Evolutionary conservation across 2,797 vertebrate genomes (phyloP).

Genomic region (Pteropus rufus): DNA sequence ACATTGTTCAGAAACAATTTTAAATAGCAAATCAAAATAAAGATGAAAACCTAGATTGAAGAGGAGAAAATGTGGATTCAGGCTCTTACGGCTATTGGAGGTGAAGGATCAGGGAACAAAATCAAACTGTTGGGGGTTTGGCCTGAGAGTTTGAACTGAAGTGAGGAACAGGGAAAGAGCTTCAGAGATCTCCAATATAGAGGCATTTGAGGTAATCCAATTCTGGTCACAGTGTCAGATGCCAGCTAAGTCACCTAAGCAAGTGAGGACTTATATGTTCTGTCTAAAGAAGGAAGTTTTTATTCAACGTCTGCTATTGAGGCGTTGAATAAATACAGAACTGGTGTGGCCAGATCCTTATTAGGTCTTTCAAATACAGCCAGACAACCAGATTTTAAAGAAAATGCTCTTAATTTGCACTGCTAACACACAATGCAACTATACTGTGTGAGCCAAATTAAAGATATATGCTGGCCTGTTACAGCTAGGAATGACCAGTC

Average conservation of each 20-base stretch:
- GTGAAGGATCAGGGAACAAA: not conserved
- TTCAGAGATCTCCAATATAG: accelerated
- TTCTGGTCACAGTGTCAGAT: not conserved
- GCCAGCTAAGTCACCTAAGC: not conserved
- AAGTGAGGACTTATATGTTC: not conserved
- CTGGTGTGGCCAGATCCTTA: not conserved
- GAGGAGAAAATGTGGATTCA: not conserved
- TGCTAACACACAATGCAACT: not conserved
- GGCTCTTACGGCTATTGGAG: not conserved
- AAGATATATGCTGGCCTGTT: not conserved
- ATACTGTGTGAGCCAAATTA: not conserved
- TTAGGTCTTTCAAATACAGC: not conserved
- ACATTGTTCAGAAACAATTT: not conserved
- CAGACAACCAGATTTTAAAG: not conserved
- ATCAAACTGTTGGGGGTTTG: not conserved
- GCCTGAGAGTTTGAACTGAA: not conserved
- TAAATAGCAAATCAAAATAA: not conserved
- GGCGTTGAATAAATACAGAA: not conserved
- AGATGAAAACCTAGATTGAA: not conserved
- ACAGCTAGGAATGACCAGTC: not conserved
- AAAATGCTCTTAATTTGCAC: not conserved
- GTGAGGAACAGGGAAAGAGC: too few species aligned
- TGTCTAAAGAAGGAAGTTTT: not conserved
- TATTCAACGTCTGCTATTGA: not conserved
- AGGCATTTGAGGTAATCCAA: not conserved